Evolutionary conservation across 2,113 vertebrate species (phyloP).

Genomic region (Toxostoma redivivum): DNA sequence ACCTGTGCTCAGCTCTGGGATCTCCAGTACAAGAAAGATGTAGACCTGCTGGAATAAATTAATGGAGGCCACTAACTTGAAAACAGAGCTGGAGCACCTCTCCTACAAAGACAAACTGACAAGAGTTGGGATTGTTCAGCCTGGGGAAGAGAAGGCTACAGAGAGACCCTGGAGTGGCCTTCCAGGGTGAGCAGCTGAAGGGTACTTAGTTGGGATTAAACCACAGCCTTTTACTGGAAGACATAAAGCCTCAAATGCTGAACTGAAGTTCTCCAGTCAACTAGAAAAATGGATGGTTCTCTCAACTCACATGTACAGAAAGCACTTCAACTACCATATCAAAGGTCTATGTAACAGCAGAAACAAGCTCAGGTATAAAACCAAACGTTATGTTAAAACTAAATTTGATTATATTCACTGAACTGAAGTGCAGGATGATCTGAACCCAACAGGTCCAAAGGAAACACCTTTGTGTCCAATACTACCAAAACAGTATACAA

Average conservation of each 20-base stretch:
- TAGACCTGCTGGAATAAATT: background rate
- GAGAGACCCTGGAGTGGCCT: background rate
- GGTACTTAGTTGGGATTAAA: background rate
- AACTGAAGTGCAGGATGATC: accelerated
- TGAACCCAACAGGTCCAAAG: background rate
- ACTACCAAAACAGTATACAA: accelerated
- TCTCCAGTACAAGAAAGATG: background rate
- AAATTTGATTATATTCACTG: background rate
- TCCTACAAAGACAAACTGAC: background rate
- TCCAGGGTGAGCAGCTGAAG: background rate
- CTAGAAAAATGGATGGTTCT: background rate
- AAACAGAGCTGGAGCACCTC: background rate
- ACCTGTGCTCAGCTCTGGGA: background rate
- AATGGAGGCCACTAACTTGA: background rate
- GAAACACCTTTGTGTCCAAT: background rate
- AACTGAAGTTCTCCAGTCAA: background rate
- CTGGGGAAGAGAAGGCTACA: background rate
- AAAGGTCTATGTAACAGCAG: background rate
- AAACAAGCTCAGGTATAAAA: background rate
- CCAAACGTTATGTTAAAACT: accelerated
- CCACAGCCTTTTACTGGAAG: background rate
- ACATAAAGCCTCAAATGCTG: background rate
- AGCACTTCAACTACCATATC: background rate
- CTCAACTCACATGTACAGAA: background rate
- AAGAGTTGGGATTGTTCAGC: background rate